Base-by-base conservation (phyloP, 2,888 invertebrate species). In the Apantesis nais region DNA sequence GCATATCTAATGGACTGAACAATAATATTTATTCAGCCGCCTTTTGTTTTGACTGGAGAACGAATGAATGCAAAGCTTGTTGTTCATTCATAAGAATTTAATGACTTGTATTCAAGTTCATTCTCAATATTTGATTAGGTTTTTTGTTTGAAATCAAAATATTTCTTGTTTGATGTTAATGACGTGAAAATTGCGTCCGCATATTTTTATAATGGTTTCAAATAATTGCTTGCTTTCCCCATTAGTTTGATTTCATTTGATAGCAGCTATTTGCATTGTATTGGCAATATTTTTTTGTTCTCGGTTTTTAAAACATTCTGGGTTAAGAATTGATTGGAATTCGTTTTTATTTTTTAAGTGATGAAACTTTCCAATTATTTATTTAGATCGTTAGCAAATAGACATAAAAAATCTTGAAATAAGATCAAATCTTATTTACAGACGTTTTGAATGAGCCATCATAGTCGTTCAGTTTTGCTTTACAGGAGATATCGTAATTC, bases 171-270 rank as follows among this genome's bases (percentile, higher is more conserved):
- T 68, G 58, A 62, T 74, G 70, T 77, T 78, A 82, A 82, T 82
- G 74, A 71, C 74, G 79, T 80, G 79, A 76, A 79, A 80, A 80
- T 77, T 80, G 75, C 74, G 72, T 77, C 66, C 68, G 76, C 29
- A 66, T 79, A 79, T 82, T 82, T 55, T 80, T 73, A 64, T 74
- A 71, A 72, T 71, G 67, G 75, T 73, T 77, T 75, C 62, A 74
- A 72, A 70, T 83, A 75, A 80, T 78, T 76, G 82, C 74, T 78
- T 82, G 77, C 77, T 78, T 76, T 77, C 66, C 73, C 62, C 65
- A 70, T 62, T 71, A 71, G 55, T 71, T 73, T 74, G 69, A 29
- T 29, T 69, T 71, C 61, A 29, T 61, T 67, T 72, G 44, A 60
- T 72, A 52, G 55, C 39, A 19, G 67, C 62, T 62, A 68, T 72